These are phyloP conservation scores for Lophius piscatorius DNA, from an alignment of 2,113 vertebrate genomes.

Conservation along the genomic window DNA sequence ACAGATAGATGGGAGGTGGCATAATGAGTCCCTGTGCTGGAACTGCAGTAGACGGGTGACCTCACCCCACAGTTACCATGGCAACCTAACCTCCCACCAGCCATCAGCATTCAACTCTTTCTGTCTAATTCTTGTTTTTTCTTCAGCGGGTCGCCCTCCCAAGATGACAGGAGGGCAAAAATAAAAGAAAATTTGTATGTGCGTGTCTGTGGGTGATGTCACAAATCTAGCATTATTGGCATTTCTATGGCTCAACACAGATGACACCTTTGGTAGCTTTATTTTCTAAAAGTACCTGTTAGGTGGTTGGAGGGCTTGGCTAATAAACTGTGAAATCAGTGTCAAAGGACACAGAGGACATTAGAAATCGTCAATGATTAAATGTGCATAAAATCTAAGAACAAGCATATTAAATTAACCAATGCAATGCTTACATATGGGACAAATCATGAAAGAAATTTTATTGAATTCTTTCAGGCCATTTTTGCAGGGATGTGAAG, in stretches of 20 bases:
- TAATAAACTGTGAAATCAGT: no score
- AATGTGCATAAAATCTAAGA: no score
- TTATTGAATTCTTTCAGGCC: no score
- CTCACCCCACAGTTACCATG: constrained; percentile 74
- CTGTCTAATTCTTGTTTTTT: constrained; percentile 48
- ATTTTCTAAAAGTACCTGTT: not conserved
- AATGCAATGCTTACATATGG: no score
- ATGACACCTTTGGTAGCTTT: constrained; percentile 13
- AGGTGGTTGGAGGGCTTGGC: not conserved
- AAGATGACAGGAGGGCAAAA: constrained; percentile 41
- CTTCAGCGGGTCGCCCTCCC: constrained; percentile 43
- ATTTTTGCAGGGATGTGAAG: no score
- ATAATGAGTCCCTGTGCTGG: constrained; percentile 66
- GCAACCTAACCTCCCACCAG: constrained; percentile 71
- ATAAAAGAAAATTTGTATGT: constrained; percentile 5
- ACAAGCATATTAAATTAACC: no score
- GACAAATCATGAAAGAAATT: no score
- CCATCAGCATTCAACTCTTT: constrained; percentile 51
- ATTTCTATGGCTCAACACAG: constrained; percentile 19
- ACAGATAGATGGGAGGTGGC: constrained; percentile 68
- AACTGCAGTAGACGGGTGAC: constrained; percentile 72
- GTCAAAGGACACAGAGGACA: no score
- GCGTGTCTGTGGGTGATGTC: constrained; percentile 25
- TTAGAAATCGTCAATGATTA: no score
- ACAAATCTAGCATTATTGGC: constrained; percentile 12